A percentile compares a stretch with the other conserved stretches of the same genome.
Conservation (phyloP, 2,797 vertebrate genomes). For the Corythornis leucogaster region DNA sequence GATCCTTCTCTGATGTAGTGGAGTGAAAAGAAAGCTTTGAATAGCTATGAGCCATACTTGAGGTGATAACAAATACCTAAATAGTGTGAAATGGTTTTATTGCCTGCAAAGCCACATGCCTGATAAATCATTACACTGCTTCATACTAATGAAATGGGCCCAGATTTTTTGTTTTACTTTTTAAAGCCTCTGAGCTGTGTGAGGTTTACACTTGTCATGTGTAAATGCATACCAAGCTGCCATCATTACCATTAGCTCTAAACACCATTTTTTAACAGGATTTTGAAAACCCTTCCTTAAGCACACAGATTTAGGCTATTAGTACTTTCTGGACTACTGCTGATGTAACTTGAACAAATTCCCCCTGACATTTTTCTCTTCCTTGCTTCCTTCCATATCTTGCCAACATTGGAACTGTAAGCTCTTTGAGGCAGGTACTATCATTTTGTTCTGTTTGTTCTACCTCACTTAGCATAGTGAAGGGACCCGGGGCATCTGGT, state of each 20-base stretch:
- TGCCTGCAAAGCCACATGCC: background rate
- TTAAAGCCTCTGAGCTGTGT: background rate
- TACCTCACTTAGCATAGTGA: background rate
- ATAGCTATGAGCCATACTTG: rapidly evolving
- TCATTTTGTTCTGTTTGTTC: background rate
- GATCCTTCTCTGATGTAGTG: background rate
- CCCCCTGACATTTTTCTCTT: background rate
- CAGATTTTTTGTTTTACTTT: background rate
- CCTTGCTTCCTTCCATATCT: background rate
- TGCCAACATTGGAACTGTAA: background rate
- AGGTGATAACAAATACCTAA: background rate
- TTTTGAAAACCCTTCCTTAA: background rate
- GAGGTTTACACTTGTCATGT: rapidly evolving
- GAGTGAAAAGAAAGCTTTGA: background rate
- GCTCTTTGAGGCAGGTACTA: background rate
- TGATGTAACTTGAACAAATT: background rate
- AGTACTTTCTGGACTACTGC: background rate
- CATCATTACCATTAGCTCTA: background rate
- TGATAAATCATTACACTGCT: background rate
- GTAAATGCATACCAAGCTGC: background rate
- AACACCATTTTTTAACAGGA: background rate
- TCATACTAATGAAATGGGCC: background rate
- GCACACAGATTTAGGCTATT: background rate
- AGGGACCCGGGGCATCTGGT: background rate
- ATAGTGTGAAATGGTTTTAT: background rate